These are phyloP conservation scores for Condylura cristata DNA, from an alignment of 2,113 vertebrate species.

Conservation along the genomic window DNA sequence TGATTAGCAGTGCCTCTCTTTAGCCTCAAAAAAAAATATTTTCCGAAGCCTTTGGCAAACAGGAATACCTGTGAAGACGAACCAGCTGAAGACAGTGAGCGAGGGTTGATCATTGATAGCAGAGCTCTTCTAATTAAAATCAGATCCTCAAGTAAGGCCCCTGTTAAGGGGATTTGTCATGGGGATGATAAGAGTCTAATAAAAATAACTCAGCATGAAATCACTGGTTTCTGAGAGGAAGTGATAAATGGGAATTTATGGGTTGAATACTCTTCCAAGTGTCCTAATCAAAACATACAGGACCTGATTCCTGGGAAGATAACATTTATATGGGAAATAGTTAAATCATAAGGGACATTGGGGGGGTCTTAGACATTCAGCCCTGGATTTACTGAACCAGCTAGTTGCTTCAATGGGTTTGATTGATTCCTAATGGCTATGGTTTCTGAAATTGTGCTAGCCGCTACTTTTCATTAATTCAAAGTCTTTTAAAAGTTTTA, in stretches of 20 bases:
- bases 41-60: background rate
- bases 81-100: background rate
- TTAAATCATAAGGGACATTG: constrained; percentile 31
- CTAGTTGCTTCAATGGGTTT: constrained; percentile 30
- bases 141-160: constrained; percentile 62
- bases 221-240: constrained; percentile 75
- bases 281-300: constrained; percentile 65
- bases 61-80: background rate
- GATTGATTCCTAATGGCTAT: background rate
- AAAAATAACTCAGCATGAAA: constrained; percentile 78
- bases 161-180: constrained; percentile 55
- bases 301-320: constrained; percentile 74
- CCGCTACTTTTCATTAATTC: background rate
- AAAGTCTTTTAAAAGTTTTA: background rate
- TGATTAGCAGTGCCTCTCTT: background rate
- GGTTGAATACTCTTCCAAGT: constrained; percentile 66
- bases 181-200: constrained; percentile 70
- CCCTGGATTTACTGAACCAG: constrained; percentile 50
- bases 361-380: constrained; percentile 36
- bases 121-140: constrained; percentile 68
- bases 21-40: constrained; percentile 1
- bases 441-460: constrained; percentile 26
- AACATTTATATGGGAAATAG: constrained; percentile 67
- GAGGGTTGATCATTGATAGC: constrained; percentile 33
- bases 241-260: constrained; percentile 75